A percentile compares a stretch with the other conserved stretches of the same genome.
phyloP scores from a whole-genome alignment of 2,113 vertebrate species.

The Pongo abelii region DNA sequence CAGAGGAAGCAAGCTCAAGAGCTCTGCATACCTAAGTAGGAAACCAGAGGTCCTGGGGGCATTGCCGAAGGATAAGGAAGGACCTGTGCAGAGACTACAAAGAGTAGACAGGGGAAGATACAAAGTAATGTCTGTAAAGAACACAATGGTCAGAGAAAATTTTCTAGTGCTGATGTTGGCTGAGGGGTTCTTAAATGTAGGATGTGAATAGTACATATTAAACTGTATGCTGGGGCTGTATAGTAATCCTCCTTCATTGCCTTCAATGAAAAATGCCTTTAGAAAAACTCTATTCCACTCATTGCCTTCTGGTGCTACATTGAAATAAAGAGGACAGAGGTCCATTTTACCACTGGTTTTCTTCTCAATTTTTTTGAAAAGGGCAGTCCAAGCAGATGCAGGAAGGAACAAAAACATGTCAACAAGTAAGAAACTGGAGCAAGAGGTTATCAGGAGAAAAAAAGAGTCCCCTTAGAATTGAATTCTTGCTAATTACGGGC shows the following conservation, averaged over 20 bases:
- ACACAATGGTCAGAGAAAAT: background rate
- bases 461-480: background rate
- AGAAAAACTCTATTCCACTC: background rate
- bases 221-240: background rate
- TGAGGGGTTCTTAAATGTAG: background rate
- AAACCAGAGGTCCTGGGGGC: background rate
- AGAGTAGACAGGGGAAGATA: background rate
- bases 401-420: background rate
- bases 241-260: background rate
- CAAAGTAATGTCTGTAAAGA: background rate
- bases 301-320: background rate
- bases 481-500: background rate
- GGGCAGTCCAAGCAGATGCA: background rate
- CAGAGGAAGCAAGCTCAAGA: background rate
- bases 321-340: background rate
- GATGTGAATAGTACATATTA: background rate
- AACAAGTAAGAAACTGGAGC: background rate
- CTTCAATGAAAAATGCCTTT: background rate
- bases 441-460: background rate
- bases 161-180: background rate
- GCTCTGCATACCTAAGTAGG: background rate
- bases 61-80: background rate
- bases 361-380: background rate
- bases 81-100: background rate
- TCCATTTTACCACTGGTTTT: background rate